Conservation (phyloP, 2,797 vertebrate genomes). For the Crenuchus spilurus region DNA sequence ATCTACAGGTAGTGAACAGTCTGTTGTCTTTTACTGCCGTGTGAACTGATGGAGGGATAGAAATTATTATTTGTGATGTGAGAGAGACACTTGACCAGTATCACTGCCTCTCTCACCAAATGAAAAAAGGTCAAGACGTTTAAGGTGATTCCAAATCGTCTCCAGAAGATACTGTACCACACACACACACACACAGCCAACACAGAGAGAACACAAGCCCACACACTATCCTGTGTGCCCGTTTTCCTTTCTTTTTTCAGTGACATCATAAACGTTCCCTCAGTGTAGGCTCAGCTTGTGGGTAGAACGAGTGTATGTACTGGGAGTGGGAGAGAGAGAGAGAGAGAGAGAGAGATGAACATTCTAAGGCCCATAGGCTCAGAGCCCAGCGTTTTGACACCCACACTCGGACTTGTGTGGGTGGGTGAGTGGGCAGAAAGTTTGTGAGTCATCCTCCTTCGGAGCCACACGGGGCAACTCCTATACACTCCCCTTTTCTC, state of each 20-base stretch:
- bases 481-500: background rate
- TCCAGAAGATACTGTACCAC: conserved; percentile 16
- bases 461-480: conserved; percentile 55
- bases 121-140: conserved; percentile 34
- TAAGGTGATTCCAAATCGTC: conserved; percentile 25
- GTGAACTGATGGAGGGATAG: background rate
- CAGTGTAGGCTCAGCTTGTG: conserved; percentile 68
- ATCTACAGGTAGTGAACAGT: background rate
- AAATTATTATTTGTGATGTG: conserved; percentile 11
- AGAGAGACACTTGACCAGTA: conserved; percentile 16
- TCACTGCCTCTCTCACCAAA: background rate
- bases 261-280: conserved; percentile 78
- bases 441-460: conserved; percentile 59
- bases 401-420: conserved; percentile 60
- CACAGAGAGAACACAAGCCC: conserved; percentile 54
- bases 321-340: conserved; percentile 45
- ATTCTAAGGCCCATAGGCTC: conserved; percentile 55
- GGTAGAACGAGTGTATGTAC: conserved; percentile 58
- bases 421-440: conserved; percentile 58
- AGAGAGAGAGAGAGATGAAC: conserved; percentile 36
- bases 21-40: background rate
- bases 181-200: conserved; percentile 26
- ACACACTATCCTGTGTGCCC: conserved; percentile 69
- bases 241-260: conserved; percentile 66
- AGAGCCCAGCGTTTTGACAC: conserved; percentile 54